These are phyloP conservation scores for Lamprotornis superbus DNA, from an alignment of 2,113 vertebrate genomes.

Conservation along the genomic window DNA sequence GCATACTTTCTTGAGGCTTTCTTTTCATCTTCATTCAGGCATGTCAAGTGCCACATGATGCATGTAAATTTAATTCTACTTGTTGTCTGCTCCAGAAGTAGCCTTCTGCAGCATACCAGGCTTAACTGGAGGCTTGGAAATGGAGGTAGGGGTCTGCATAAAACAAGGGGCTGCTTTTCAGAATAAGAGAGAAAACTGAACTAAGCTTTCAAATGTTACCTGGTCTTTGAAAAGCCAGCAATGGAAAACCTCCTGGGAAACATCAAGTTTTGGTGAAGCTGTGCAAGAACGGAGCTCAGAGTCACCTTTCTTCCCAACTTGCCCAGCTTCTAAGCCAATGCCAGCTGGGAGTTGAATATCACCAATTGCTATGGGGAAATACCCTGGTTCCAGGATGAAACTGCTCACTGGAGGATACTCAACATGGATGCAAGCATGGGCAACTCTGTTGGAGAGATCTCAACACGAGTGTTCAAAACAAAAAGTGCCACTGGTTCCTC, in stretches of 20 bases:
- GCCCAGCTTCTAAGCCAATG: background rate
- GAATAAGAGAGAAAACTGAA: background rate
- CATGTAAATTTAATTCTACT: background rate
- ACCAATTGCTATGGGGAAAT: background rate
- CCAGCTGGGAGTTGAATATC: background rate
- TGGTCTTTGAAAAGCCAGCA: background rate
- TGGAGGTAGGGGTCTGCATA: background rate
- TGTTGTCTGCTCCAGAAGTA: background rate
- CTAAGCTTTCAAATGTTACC: background rate
- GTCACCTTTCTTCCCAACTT: background rate
- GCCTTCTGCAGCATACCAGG: background rate
- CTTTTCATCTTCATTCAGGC: background rate
- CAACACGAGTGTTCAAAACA: background rate
- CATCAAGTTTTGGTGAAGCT: background rate
- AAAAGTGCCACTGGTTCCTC: background rate
- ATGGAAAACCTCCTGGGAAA: background rate
- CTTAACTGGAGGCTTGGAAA: background rate
- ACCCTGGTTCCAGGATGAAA: background rate
- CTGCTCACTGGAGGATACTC: background rate
- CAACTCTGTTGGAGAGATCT: background rate
- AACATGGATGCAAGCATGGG: fast-evolving
- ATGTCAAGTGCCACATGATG: background rate
- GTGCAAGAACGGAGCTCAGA: fast-evolving
- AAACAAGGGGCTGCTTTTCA: background rate
- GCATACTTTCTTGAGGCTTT: background rate